Percentiles rank a stretch among this genome's conserved stretches.
phyloP scores from a whole-genome alignment of 2,888 invertebrate genomes.

The Mythimna impura region DNA sequence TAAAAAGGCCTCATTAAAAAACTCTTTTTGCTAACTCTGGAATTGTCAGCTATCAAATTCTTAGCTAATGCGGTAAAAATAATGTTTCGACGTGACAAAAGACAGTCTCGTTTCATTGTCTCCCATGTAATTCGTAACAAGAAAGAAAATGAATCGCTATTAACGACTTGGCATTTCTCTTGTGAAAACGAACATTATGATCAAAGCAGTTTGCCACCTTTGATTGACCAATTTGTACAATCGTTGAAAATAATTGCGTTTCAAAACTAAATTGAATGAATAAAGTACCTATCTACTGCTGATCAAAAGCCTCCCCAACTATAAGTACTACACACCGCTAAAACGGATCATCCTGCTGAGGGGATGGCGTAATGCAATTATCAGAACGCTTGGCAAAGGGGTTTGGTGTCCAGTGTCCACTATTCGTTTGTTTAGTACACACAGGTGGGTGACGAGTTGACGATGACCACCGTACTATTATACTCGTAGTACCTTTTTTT shows the following conservation, averaged over 20 bases:
- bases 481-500: background rate
- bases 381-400: slow-evolving; percentile 24
- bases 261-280: slow-evolving; percentile 14
- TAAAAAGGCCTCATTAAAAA: background rate
- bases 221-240: slow-evolving; percentile 6
- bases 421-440: background rate
- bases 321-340: slow-evolving; percentile 20
- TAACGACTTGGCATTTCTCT: slow-evolving; percentile 7
- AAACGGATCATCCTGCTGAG: slow-evolving; percentile 20
- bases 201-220: slow-evolving; percentile 13
- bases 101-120: slow-evolving; percentile 33
- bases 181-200: slow-evolving; percentile 3
- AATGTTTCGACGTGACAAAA: slow-evolving; percentile 10
- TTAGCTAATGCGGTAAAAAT: background rate
- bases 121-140: slow-evolving; percentile 11
- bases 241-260: slow-evolving; percentile 18
- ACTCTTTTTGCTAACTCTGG: background rate
- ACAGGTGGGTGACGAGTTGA: background rate
- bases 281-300: slow-evolving; percentile 3
- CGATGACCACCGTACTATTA: background rate
- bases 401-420: slow-evolving; percentile 2
- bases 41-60: background rate
- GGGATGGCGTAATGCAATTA: slow-evolving; percentile 37
- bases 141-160: slow-evolving; percentile 6
- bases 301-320: slow-evolving; percentile 1